Conservation (phyloP, 2,888 invertebrate species). For the Isoperla grammatica region DNA sequence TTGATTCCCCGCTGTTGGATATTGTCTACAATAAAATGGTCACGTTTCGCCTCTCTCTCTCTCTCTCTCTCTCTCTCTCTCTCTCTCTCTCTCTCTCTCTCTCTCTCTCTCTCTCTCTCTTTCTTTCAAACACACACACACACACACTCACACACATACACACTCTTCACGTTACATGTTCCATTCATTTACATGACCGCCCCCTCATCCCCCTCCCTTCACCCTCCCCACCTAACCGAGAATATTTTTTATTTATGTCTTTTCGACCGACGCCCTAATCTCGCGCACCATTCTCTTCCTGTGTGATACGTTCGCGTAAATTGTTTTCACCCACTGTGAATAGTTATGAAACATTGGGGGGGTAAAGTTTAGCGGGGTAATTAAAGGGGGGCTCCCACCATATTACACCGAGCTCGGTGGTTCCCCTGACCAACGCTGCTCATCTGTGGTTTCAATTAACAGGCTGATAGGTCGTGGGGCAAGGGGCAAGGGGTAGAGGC, state of each 20-base stretch:
- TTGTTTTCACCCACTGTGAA: background rate
- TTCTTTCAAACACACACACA: no score
- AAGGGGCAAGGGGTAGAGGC: no score
- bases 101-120: background rate
- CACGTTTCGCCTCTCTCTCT: background rate
- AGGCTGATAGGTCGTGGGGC: background rate
- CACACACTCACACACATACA: no score
- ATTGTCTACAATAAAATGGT: background rate
- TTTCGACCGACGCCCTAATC: no score
- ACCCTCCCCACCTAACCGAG: no score
- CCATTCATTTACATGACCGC: background rate
- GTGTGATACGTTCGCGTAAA: no score
- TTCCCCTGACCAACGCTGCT: slow-evolving; percentile 16
- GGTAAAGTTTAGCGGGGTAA: slow-evolving; percentile 21
- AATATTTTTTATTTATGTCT: no score
- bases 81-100: background rate
- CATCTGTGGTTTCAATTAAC: slow-evolving; percentile 25
- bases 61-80: background rate
- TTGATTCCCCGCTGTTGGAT: background rate
- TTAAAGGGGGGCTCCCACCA: slow-evolving; percentile 12
- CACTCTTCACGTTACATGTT: background rate
- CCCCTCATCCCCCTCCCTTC: background rate
- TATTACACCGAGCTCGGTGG: background rate
- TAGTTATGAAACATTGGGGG: slow-evolving; percentile 19
- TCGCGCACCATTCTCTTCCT: no score